Conservation (phyloP, 1,140 invertebrate species). For the Drosophila ambigua region DNA sequence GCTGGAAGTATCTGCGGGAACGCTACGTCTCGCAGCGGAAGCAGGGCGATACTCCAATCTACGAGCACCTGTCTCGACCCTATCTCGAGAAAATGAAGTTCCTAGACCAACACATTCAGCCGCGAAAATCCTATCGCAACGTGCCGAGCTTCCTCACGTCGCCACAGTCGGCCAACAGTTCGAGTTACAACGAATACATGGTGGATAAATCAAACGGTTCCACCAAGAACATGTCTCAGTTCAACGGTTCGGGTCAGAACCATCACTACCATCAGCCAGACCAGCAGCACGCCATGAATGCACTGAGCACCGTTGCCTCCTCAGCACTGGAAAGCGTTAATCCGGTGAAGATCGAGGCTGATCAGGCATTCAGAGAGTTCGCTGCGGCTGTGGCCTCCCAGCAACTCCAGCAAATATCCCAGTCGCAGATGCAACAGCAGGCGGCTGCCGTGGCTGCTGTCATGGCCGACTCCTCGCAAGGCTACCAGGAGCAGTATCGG, state of each 20-base stretch:
- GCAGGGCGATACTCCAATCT: slow-evolving; percentile 78
- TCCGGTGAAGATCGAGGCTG: slow-evolving; percentile 78
- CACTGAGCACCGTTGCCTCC: slow-evolving; percentile 61
- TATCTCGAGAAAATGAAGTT: slow-evolving; percentile 84
- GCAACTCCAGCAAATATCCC: slow-evolving; percentile 77
- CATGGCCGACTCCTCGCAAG: slow-evolving; percentile 77
- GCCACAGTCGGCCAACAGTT: slow-evolving; percentile 76
- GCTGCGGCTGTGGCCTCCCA: slow-evolving; percentile 79
- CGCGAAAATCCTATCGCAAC: slow-evolving; percentile 81
- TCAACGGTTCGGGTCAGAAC: slow-evolving; percentile 38
- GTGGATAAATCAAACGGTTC: slow-evolving; percentile 81
- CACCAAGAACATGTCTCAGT: slow-evolving; percentile 68
- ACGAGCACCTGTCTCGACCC: slow-evolving; percentile 80
- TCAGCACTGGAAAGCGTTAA: slow-evolving; percentile 69
- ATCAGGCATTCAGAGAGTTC: slow-evolving; percentile 75
- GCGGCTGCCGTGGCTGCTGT: slow-evolving; percentile 71
- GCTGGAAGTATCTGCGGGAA: slow-evolving; percentile 83
- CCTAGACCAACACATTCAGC: slow-evolving; percentile 80
- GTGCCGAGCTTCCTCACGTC: slow-evolving; percentile 79
- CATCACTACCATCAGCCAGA: slow-evolving; percentile 75
- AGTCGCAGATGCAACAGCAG: slow-evolving; percentile 73
- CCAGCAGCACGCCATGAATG: slow-evolving; percentile 71
- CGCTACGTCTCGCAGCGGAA: slow-evolving; percentile 82
- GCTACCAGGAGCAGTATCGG: slow-evolving; percentile 73
- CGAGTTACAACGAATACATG: slow-evolving; percentile 77